Base-by-base conservation (phyloP, 2,113 vertebrate species). In the Engystomops pustulosus region DNA sequence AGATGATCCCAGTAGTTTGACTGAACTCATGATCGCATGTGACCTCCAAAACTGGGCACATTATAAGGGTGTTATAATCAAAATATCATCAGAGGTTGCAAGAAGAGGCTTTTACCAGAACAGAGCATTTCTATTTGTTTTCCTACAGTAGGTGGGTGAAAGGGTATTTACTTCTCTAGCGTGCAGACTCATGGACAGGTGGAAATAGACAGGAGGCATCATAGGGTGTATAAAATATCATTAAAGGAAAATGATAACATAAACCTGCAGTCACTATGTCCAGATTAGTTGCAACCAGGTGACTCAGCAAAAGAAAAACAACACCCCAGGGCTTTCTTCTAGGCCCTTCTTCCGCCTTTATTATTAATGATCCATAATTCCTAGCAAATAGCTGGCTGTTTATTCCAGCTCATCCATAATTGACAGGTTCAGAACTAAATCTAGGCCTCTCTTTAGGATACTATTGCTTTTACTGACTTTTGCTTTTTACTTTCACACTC, bases 331-430 rank as follows among this genome's bases (percentile, higher is more conserved):
- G 72, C 25, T 68, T 32, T 62, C 30, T 69, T 38, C 60, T 45
- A 45, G 78, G 34, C 75, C 75, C 65, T 70, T 51, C 49, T 78
- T 51, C 30, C 74, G 70, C 62, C 32, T 79, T 51, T 79, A 84
- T 84, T 84, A 84, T 84, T 84, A 79, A 84, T n/a, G 34, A 69
- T 27, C 62, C 47, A 84, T 70, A 69, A 70, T 79, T 84, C 45
- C 75, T 67, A 55, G 75, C 62, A 79, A 84, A 79, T 79, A 76
- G 72, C 30, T 55, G 72, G n/a, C 32, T 84, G 72, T 84, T 84
- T 84, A 84, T 84, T 77, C 76, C 41, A 65, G 58, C 82, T 84
- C 60, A 78, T 84, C 55, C 45, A 84, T 84, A 84, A 84, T 84
- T 84, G 82, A 84, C 72, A 53, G 60, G 34, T 84, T 84, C 41